Percentiles rank a stretch among this genome's conserved stretches.
phyloP scores from a whole-genome alignment of 2,797 vertebrate genomes.

The Pseudopleuronectes americanus region DNA sequence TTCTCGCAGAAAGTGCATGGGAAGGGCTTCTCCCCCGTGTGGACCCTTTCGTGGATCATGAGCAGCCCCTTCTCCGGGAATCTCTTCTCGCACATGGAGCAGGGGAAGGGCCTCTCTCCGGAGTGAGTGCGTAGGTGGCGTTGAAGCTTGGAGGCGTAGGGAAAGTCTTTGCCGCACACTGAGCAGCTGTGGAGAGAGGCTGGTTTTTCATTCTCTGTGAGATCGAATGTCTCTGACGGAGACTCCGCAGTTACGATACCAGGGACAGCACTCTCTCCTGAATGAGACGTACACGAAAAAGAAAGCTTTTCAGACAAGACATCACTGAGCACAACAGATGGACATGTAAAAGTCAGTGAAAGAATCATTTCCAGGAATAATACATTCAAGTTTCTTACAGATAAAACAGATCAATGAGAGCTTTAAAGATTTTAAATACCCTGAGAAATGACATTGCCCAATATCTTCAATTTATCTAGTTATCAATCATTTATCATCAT shows the following conservation, averaged over 20 bases:
- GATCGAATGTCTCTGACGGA: slow-evolving; percentile 47
- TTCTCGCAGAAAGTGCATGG: slow-evolving; percentile 80
- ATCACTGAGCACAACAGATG: not conserved
- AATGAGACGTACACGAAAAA: not conserved
- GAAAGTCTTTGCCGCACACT: slow-evolving; percentile 80
- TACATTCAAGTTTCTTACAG: not conserved
- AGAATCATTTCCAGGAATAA: not conserved
- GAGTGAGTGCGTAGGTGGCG: slow-evolving; percentile 81
- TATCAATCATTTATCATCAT: too few relatives aligned
- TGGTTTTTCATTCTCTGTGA: slow-evolving; percentile 66
- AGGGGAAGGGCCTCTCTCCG: slow-evolving; percentile 79
- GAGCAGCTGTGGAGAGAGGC: slow-evolving; percentile 70
- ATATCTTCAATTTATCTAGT: not conserved
- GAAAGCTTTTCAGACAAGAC: not conserved
- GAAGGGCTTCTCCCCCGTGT: slow-evolving; percentile 80
- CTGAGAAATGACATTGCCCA: not conserved
- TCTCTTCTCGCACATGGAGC: slow-evolving; percentile 79
- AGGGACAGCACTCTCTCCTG: slow-evolving; percentile 54
- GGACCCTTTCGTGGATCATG: slow-evolving; percentile 79
- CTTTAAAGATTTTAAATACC: not conserved
- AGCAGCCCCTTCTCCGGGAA: slow-evolving; percentile 81
- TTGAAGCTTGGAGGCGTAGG: slow-evolving; percentile 79
- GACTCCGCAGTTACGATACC: slow-evolving; percentile 20
- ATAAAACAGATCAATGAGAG: not conserved
- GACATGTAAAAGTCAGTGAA: too few relatives aligned